Percentiles rank a stretch among this genome's conserved stretches.
Evolutionary conservation across 2,888 invertebrate genomes (phyloP).

Genomic region (Sicus ferrugineus): DNA sequence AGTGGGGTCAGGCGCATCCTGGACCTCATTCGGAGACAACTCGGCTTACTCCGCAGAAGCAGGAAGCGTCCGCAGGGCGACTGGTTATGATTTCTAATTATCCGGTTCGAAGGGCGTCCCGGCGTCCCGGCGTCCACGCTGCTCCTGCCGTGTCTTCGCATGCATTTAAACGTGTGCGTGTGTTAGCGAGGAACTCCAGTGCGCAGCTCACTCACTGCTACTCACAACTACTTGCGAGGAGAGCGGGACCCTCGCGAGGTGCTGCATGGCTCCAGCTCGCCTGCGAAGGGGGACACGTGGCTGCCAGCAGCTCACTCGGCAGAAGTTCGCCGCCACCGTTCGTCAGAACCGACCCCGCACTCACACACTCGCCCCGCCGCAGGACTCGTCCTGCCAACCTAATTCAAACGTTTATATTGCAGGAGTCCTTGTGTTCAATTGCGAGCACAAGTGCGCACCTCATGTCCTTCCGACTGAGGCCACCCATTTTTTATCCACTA

Average conservation of each 20-base stretch:
- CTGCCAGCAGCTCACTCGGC: not conserved
- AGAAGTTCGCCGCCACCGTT: not conserved
- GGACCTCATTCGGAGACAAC: not conserved
- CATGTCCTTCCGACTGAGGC: not conserved
- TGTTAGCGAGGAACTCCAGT: not conserved
- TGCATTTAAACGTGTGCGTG: not conserved
- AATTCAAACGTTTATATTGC: conserved; percentile 25
- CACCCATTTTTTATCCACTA: not conserved
- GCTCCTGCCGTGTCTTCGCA: conserved; percentile 15
- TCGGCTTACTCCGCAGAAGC: conserved; percentile 35
- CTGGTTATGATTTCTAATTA: conserved; percentile 64
- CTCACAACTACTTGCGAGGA: too few species aligned
- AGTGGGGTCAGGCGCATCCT: not conserved
- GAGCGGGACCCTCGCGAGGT: too few species aligned
- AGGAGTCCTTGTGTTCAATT: conserved; percentile 21
- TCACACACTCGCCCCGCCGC: not conserved
- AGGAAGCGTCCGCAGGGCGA: conserved; percentile 57
- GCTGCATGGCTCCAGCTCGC: not conserved
- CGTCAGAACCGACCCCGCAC: not conserved
- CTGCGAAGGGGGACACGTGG: too few species aligned
- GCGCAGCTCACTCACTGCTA: too few species aligned
- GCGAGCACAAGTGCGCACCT: conserved; percentile 5
- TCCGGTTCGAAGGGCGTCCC: conserved; percentile 56
- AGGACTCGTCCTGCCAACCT: conserved; percentile 13
- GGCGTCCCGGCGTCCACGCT: not conserved